Conservation (phyloP, 2,113 vertebrate species). For the Perca flavescens region DNA sequence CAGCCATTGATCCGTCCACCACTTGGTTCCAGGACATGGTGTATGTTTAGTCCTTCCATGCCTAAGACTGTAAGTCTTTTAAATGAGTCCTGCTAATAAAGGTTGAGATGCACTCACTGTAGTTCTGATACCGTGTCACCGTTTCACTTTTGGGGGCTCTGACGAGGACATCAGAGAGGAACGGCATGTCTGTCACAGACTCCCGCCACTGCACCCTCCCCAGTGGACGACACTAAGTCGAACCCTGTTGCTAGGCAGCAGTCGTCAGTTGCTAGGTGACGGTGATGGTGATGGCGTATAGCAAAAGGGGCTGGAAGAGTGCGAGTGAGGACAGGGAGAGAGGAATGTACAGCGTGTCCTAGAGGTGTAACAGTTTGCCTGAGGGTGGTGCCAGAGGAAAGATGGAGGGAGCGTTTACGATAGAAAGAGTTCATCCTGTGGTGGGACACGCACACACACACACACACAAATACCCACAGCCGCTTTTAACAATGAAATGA, state of each 20-base stretch:
- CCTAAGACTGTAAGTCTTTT: too few species aligned
- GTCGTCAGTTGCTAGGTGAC: conserved; percentile 77
- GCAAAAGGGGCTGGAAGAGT: conserved; percentile 45
- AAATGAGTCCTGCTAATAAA: too few species aligned
- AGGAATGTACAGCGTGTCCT: neutral
- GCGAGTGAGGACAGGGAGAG: conserved; percentile 49
- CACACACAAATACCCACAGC: neutral
- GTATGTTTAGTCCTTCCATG: too few species aligned
- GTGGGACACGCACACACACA: too few species aligned
- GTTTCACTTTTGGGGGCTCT: neutral
- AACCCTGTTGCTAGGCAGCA: conserved; percentile 78
- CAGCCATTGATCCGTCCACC: too few species aligned
- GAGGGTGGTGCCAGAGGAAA: neutral
- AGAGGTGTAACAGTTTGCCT: neutral
- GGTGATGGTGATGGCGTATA: conserved; percentile 44
- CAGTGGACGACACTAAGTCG: conserved; percentile 34
- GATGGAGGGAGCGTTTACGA: neutral
- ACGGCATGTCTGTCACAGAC: conserved; percentile 27
- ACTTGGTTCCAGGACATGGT: too few species aligned
- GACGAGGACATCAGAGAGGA: conserved; percentile 35
- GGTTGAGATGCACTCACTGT: too few species aligned
- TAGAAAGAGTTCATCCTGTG: too few species aligned
- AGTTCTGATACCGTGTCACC: too few species aligned
- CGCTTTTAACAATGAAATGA: too few species aligned
- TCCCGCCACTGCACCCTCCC: conserved; percentile 18